Conservation (phyloP, 1,140 invertebrate species). For the Heliconius hermathena region DNA sequence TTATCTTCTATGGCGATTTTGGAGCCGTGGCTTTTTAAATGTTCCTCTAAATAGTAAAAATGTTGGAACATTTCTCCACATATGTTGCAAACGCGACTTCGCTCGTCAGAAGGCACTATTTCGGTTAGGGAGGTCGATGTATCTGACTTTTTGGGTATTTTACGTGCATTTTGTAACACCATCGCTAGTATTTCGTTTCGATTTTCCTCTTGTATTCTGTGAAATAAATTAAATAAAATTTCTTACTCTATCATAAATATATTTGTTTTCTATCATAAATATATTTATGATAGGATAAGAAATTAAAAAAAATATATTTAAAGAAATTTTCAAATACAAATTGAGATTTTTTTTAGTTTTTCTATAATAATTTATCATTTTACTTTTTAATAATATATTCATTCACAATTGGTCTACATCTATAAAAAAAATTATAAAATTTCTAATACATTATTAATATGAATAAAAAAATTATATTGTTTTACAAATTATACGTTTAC, state of each 20-base stretch:
- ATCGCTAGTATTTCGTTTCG: slow-evolving; percentile 67
- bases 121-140: slow-evolving; percentile 43
- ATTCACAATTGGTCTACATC: no score
- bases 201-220: slow-evolving; percentile 69
- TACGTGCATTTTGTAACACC: slow-evolving; percentile 68
- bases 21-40: slow-evolving; percentile 81
- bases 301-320: no score
- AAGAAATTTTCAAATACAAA: no score
- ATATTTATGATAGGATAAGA: no score
- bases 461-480: no score
- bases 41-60: slow-evolving; percentile 82
- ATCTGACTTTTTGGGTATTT: slow-evolving; percentile 60
- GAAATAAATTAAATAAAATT: not conserved
- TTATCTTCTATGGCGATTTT: slow-evolving; percentile 73
- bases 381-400: no score
- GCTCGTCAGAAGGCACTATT: slow-evolving; percentile 57
- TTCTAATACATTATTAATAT: no score
- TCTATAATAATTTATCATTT: no score
- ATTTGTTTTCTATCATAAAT: not conserved
- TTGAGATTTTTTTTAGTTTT: no score
- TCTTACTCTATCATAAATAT: not conserved
- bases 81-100: slow-evolving; percentile 80
- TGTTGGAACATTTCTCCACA: slow-evolving; percentile 82
- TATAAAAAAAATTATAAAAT: no score
- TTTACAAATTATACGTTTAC: no score